phyloP scores from a whole-genome alignment of 2,888 invertebrate species.

The Shargacucullia verbasci region DNA sequence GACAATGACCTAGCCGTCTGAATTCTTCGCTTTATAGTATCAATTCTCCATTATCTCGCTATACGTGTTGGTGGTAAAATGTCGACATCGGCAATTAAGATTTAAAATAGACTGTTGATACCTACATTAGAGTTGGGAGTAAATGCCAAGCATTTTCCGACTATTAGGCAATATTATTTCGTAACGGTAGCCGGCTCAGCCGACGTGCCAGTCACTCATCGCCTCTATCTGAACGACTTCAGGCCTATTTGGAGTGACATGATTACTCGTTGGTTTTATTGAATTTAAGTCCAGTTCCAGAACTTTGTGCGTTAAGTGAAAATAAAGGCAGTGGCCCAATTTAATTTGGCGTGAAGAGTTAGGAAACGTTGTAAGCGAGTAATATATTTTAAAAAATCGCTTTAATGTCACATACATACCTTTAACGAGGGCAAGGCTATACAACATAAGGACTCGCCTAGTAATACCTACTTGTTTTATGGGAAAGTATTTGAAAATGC shows the following conservation, averaged over 20 bases:
- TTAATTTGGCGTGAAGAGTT: constrained; percentile 25
- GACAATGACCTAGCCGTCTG: constrained; percentile 54
- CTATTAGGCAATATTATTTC: constrained; percentile 28
- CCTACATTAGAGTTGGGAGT: constrained; percentile 29
- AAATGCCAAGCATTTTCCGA: constrained; percentile 31
- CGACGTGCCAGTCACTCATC: constrained; percentile 18
- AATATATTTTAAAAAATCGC: constrained; percentile 20
- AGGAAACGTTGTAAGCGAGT: constrained; percentile 1
- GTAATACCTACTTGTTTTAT: not conserved
- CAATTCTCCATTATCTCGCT: constrained; percentile 35
- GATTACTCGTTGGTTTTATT: constrained; percentile 39
- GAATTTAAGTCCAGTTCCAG: constrained; percentile 33
- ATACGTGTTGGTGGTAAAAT: constrained; percentile 27
- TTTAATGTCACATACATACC: not conserved
- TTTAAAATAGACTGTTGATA: constrained; percentile 21
- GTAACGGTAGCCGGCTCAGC: constrained; percentile 26
- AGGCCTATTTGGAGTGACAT: constrained; percentile 32
- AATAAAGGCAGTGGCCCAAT: constrained; percentile 33
- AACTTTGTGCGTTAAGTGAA: constrained; percentile 40
- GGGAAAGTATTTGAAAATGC: constrained; percentile 25
- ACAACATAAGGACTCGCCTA: too few relatives aligned
- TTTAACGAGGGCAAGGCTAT: too few relatives aligned
- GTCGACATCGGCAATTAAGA: constrained; percentile 28
- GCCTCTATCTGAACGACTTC: constrained; percentile 33
- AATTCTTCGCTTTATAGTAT: constrained; percentile 39